phyloP scores from a whole-genome alignment of 2,113 vertebrate genomes.

The Eudorcas thomsonii region DNA sequence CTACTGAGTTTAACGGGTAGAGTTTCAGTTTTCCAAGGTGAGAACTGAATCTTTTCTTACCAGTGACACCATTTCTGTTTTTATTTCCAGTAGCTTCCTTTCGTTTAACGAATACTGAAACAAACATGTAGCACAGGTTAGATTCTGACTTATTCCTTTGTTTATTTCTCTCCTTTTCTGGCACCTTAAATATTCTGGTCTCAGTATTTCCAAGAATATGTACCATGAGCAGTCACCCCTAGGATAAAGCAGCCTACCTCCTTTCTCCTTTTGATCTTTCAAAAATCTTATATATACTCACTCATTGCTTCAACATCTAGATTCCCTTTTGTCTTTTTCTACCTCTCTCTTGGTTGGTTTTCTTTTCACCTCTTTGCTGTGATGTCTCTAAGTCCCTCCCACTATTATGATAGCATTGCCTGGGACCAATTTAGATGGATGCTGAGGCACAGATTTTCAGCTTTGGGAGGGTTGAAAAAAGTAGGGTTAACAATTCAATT shows the following conservation, averaged over 20 bases:
- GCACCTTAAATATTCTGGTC: neutral
- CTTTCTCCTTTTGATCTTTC: neutral
- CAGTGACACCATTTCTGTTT: constrained; percentile 92
- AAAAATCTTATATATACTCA: neutral
- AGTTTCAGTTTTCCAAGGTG: neutral
- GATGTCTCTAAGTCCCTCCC: neutral
- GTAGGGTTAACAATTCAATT: neutral
- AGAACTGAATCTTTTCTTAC: constrained; percentile 79
- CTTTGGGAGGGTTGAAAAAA: neutral
- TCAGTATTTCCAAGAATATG: neutral
- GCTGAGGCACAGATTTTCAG: neutral
- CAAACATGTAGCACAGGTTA: neutral
- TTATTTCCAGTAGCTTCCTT: constrained; percentile 89
- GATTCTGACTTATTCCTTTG: neutral
- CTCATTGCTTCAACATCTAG: neutral
- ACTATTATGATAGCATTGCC: neutral
- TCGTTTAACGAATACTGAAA: constrained; percentile 90
- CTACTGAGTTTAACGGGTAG: neutral
- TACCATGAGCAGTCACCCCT: neutral
- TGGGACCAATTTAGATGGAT: neutral
- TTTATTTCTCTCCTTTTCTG: neutral
- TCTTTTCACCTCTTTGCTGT: neutral
- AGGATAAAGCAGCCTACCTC: neutral
- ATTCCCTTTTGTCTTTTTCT: neutral
- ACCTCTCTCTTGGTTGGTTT: neutral